Evolutionary conservation across 2,797 vertebrate genomes (phyloP), one percentile per base, ranked within the genome.

Genomic region (Pygocentrus nattereri): DNA sequence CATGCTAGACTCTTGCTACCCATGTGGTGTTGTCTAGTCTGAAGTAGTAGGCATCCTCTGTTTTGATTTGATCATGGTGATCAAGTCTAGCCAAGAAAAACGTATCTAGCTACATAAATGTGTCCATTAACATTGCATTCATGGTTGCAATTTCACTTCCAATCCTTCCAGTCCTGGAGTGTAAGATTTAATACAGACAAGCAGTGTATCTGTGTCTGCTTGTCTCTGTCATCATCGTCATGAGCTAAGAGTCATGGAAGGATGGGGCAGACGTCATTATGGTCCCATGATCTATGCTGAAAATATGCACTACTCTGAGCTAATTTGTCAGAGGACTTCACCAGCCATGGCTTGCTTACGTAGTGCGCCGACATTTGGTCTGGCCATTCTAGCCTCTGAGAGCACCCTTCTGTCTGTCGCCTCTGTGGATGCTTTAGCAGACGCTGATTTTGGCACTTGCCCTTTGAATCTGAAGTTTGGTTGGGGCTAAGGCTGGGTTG

Each of bases 401-500:
- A 78, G 27, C 4, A 18, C 16, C 15, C 8, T 21, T 69, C 50
- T 7, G 41, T 58, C 64, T 79, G 44, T 56, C 70, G 44, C 54
- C 25, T n/a, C 62, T 61, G 52, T 70, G 44, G 61, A 72, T 74
- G 79, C 71, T 64, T 67, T 79, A 77, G 41, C 23, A 64, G 34
- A 68, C 54, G 25, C 18, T 56, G 2, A 8, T 21, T 78, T 74
- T 67, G 19, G 64, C 41, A 67, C 54, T 70, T 64, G 67, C 34
- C 38, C 41, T 61, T 49, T 58, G 21, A 41, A 16, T 71, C 27
- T 34, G 4, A 56, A 41, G 30, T 21, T 71, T 78, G 59, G 61
- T 76, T 19, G 19, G 44, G 82, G 81, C 56, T 50, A 62, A 71
- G 59, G 27, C 80, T 72, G 41, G 74, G 70, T 13, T 79, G 74